phyloP scores from a whole-genome alignment of 2,888 invertebrate genomes.

The Tenthredo scrophulariae region DNA sequence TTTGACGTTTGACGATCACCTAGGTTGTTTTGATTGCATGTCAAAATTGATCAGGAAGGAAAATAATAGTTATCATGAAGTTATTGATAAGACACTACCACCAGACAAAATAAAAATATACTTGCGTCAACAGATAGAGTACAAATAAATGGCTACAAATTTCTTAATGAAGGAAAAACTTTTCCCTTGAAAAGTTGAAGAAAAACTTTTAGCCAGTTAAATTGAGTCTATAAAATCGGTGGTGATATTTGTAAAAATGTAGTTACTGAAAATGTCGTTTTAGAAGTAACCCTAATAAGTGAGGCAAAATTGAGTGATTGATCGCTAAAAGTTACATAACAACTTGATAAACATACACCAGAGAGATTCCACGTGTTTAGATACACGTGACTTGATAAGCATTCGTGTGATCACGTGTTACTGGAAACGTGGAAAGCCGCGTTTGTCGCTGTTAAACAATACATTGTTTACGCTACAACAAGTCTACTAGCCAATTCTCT shows the following conservation, averaged over 20 bases:
- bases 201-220: neutral
- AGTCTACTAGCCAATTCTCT: neutral
- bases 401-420: neutral
- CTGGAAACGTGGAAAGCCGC: neutral
- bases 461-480: neutral
- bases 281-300: neutral
- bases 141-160: too few species aligned
- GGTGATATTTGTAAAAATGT: neutral
- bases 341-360: neutral
- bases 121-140: too few species aligned
- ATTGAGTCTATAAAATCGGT: neutral
- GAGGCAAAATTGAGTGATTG: neutral
- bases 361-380: neutral
- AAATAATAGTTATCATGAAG: slow-evolving; percentile 12
- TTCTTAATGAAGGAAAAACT: too few species aligned
- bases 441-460: neutral
- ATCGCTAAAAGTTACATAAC: neutral
- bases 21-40: neutral
- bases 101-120: neutral
- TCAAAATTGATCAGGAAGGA: neutral
- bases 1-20: neutral
- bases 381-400: neutral
- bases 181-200: neutral
- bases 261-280: neutral
- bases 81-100: neutral